Base-by-base conservation (phyloP, 37 sponge, comb jelly and placozoan species). In the Ephydatia muelleri region DNA sequence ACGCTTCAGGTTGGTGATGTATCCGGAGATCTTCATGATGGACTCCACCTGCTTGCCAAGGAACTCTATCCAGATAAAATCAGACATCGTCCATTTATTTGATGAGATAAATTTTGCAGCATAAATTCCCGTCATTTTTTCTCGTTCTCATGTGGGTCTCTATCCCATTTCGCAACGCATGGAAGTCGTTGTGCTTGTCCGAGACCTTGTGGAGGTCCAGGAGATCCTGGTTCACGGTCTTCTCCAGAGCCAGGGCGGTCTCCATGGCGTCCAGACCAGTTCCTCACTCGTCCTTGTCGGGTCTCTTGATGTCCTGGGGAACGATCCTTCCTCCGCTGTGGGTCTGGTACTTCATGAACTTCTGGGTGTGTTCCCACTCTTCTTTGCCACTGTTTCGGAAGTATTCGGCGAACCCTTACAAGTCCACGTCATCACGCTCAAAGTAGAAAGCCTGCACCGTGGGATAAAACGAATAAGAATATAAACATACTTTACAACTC, bases 301-400 rank as follows among this genome's bases (percentile, higher is more conserved):
- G 96, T 28, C 78, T 88, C 89, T 95, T 84, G 86, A 95, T 90
- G 81, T 80, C 84, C 19, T 72, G 26, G 27, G 93, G 84, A 22
- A 87, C 69, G 65, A 95, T 65, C n/a, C 76, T 68, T 19, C 96
- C 96, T 33, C 96, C 96, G 23, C 96, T 88, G 43, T 82, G 29
- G 72, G 85, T 91, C 73, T 95, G 96, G 75, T 83, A 91, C 72
- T 90, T 85, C 84, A 95, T 93, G 75, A 95, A 70, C 79, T 93
- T 95, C 68, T 93, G 38, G 48, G 96, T 93, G 75, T 95, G 96
- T 29, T 88, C 96, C 30, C 70, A 30, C 83, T 95, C 96, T 67
- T 95, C 96, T 11, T 87, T 67, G 38, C 91, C 80, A 26, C 79
- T 26, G 57, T 93, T 87, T 89, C 81, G 83, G 89, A 95, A 95